Percentiles rank a stretch among this genome's conserved stretches.
Conservation (phyloP, 1,140 invertebrate genomes). For the Trichonephila clavipes region DNA sequence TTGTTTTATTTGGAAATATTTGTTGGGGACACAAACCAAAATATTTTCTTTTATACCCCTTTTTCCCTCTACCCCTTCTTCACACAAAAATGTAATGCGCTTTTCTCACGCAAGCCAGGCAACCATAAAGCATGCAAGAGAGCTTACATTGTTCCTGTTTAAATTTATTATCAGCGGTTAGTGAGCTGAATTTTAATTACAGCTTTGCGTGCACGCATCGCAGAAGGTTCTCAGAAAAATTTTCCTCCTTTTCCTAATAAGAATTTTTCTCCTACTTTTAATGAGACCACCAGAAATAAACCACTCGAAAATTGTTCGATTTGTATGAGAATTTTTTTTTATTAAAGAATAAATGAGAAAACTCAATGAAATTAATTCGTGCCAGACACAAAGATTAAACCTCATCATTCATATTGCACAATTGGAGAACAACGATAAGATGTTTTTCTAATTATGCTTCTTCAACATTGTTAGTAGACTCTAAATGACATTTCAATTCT, state of each 20-base stretch:
- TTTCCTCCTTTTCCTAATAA: slow-evolving; percentile 4
- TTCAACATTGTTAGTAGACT: background rate
- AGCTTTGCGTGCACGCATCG: slow-evolving; percentile 38
- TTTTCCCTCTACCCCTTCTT: slow-evolving; percentile 25
- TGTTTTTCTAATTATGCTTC: background rate
- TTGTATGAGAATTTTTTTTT: background rate
- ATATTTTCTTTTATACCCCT: slow-evolving; percentile 23
- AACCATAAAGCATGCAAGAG: slow-evolving; percentile 52
- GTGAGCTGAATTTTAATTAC: slow-evolving; percentile 67
- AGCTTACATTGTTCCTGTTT: slow-evolving; percentile 44
- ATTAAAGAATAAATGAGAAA: background rate
- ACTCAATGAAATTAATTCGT: background rate
- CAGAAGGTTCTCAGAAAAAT: slow-evolving; percentile 19
- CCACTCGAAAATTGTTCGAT: background rate
- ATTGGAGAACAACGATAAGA: background rate
- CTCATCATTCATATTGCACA: background rate
- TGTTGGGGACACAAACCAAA: background rate
- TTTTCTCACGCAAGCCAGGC: slow-evolving; percentile 46
- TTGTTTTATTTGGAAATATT: background rate
- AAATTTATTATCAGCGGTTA: slow-evolving; percentile 60
- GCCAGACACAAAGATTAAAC: background rate
- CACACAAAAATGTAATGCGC: slow-evolving; percentile 20
- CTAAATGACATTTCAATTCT: background rate
- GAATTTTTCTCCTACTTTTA: slow-evolving; percentile 49
- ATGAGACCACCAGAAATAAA: slow-evolving; percentile 2